Base-by-base conservation (phyloP, 2,888 invertebrate species). In the Ptychoptera albimana region DNA sequence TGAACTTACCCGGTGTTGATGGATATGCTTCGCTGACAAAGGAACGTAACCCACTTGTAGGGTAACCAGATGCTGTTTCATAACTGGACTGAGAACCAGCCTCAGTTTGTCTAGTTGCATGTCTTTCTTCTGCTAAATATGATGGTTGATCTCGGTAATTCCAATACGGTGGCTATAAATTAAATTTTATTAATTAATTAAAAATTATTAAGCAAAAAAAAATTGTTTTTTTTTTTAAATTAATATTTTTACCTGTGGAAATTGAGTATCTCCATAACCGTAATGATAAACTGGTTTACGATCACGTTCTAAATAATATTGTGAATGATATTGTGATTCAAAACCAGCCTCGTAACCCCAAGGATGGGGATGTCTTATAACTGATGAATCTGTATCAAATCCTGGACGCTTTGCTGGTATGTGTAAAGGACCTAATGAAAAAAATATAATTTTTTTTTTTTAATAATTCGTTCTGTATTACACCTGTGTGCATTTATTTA, bases 341-440 rank as follows among this genome's bases (percentile, higher is more conserved):
- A 66, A 65, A 36, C 59, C 55, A 15, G 62, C 57, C 29, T 66
- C 64, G 51, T 66, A 66, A 34, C 61, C 59, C 65, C 66, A 64
- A 44, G 62, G 63, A 55, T 65, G 64, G 49, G 63, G 59, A 54
- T 63, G 66, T 50, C 66, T 57, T 51, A 65, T 66, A 39, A 64
- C 64, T 45, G 66, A 61, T 46, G 63, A 60, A 54, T 66, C 66
- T 48, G 64, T 53, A 51, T 66, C 73, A 60, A 71, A 80, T 54
- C 67, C 71, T 46, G 73, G 68, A 59, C 87, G 74, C 68, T 89
- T 88, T 58, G 88, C 88, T 52, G 88, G 89, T 68, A 89, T 88
- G 71, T 89, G 88, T 50, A 89, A 72, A 48, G 82, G 82, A 50
- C 84, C 85, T 64, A 61, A 57, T 58, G 63, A 23, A 23, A 23